Percentiles rank a stretch among this genome's conserved stretches.
phyloP scores from a whole-genome alignment of 35 echinoderm and acorn worm genomes.

The Eucidaris tribuloides region DNA sequence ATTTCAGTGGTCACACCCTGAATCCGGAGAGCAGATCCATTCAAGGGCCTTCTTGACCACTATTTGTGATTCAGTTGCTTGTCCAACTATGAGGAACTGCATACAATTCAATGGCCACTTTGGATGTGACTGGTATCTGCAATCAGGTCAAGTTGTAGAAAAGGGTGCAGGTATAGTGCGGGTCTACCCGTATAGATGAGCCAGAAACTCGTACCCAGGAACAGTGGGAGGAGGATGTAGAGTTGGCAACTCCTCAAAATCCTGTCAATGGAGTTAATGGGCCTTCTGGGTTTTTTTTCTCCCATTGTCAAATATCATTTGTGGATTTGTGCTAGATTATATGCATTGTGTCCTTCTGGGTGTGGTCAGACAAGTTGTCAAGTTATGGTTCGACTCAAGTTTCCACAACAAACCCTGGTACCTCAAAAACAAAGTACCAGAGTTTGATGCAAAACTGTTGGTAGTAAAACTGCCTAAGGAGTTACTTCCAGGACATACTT shows the following conservation, averaged over 20 bases:
- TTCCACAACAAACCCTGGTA: constrained; percentile 45
- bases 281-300: constrained; percentile 39
- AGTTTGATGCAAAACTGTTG: not conserved
- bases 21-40: not conserved
- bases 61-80: constrained; percentile 45
- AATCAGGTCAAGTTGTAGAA: constrained; percentile 24
- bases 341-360: constrained; percentile 52
- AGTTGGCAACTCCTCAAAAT: not conserved
- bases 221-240: constrained; percentile 14
- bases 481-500: too few relatives aligned
- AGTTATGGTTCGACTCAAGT: constrained; percentile 45
- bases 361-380: constrained; percentile 24
- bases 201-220: constrained; percentile 5
- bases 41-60: constrained; percentile 18
- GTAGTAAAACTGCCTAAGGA: not conserved
- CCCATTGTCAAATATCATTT: constrained; percentile 31
- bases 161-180: constrained; percentile 39
- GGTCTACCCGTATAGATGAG: constrained; percentile 28
- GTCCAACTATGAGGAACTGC: constrained; percentile 39
- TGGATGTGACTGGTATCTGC: constrained; percentile 44
- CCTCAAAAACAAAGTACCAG: not conserved
- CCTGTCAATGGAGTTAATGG: constrained; percentile 40
- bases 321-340: constrained; percentile 57
- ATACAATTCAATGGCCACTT: constrained; percentile 57
- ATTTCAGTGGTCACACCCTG: constrained; percentile 37